Conservation (phyloP, 2,113 vertebrate species). For the Recurvirostra avosetta region DNA sequence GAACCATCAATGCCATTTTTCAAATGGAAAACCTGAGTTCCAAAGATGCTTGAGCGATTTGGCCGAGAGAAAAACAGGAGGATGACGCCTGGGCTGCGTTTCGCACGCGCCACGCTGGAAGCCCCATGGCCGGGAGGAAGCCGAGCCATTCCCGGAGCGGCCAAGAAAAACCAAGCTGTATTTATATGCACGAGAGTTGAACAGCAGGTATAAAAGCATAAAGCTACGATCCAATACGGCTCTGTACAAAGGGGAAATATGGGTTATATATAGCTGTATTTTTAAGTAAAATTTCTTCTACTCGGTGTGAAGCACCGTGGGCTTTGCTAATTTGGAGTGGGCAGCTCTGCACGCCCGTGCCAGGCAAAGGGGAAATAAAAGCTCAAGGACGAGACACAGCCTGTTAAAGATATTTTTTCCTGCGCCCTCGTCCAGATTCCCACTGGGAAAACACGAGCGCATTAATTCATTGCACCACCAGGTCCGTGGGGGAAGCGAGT, state of each 20-base stretch:
- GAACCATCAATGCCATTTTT: fast-evolving
- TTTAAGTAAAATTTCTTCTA: not conserved
- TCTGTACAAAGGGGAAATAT: not conserved
- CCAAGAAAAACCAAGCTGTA: constrained; percentile 1
- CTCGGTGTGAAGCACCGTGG: not conserved
- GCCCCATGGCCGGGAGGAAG: not conserved
- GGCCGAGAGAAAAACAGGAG: not conserved
- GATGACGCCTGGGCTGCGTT: not conserved
- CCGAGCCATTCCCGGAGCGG: not conserved
- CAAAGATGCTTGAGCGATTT: not conserved
- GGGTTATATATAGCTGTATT: not conserved
- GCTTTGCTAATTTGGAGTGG: not conserved
- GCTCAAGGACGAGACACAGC: not conserved
- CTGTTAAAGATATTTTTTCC: not conserved
- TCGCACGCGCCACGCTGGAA: not conserved
- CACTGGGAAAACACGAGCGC: fast-evolving
- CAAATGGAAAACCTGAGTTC: not conserved
- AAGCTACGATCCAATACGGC: not conserved
- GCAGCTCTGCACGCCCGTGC: not conserved
- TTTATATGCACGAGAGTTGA: not conserved
- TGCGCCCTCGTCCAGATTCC: fast-evolving
- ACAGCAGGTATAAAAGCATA: constrained; percentile 19
- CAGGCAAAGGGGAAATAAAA: not conserved
- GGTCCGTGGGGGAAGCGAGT: fast-evolving
- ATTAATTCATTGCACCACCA: not conserved